These are phyloP conservation scores for Spodoptera frugiperda DNA, from an alignment of 1,140 invertebrate genomes.

Conservation along the genomic window DNA sequence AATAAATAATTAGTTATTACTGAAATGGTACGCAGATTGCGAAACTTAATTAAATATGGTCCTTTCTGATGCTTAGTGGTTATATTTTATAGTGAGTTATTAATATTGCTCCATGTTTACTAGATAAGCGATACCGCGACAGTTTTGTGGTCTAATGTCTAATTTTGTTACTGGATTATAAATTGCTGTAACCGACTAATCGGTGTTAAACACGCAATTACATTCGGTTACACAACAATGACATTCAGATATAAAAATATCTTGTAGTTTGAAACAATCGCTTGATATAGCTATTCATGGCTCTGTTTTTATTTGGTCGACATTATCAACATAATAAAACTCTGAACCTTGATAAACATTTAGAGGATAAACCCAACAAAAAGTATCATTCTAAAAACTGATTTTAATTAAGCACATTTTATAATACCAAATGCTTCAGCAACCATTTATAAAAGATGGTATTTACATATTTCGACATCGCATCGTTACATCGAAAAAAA, in stretches of 20 bases:
- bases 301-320: no score
- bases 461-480: background rate
- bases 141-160: background rate
- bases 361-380: no score
- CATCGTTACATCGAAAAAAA: background rate
- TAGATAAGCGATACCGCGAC: background rate
- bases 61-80: background rate
- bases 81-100: background rate
- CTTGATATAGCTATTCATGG: no score
- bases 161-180: background rate
- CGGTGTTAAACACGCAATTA: background rate
- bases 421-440: background rate
- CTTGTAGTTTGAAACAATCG: background rate
- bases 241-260: background rate
- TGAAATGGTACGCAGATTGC: background rate
- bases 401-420: slow-evolving; percentile 5
- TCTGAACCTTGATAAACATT: no score
- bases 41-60: slow-evolving; percentile 12
- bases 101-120: slow-evolving; percentile 1
- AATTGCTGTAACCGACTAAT: background rate
- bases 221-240: background rate
- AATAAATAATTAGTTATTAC: background rate
- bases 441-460: background rate
- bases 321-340: no score
- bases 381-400: no score